A percentile compares a stretch with the other conserved stretches of the same genome.
These are phyloP conservation scores for Indicator indicator DNA, from an alignment of 2,113 vertebrate genomes.

Conservation along the genomic window DNA sequence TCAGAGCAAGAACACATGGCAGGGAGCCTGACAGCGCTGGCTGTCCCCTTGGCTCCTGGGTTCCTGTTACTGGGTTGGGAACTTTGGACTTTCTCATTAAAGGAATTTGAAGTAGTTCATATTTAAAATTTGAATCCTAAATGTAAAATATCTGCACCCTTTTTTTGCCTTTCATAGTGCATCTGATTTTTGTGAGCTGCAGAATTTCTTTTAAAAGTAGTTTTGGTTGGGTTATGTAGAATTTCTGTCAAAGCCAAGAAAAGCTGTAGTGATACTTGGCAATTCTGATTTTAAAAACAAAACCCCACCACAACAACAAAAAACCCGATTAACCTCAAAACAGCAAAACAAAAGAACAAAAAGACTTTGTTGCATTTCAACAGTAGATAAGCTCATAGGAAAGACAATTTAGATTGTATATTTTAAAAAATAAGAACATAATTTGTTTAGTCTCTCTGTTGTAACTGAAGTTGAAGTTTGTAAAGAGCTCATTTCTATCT, in stretches of 20 bases:
- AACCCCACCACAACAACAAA: no score
- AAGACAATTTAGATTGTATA: neutral
- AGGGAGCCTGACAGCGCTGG: no score
- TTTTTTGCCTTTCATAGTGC: neutral
- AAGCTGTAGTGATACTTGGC: neutral
- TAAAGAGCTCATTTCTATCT: neutral
- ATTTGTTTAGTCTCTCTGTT: neutral
- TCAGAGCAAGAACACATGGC: rapidly evolving
- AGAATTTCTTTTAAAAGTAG: neutral
- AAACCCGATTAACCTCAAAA: no score
- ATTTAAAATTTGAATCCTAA: neutral
- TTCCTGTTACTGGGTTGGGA: neutral
- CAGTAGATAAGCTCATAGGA: neutral
- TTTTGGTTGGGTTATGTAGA: neutral
- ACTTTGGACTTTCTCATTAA: neutral
- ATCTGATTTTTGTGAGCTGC: neutral
- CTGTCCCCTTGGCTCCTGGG: neutral
- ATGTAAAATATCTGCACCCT: neutral
- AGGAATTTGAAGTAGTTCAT: neutral
- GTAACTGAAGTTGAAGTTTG: neutral
- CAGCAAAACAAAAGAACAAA: no score
- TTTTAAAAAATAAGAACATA: neutral
- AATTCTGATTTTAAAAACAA: neutral
- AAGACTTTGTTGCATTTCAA: neutral
- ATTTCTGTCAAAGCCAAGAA: neutral